A percentile compares a stretch with the other conserved stretches of the same genome.
phyloP scores from a whole-genome alignment of 2,113 vertebrate species.

The Sialia sialis region DNA sequence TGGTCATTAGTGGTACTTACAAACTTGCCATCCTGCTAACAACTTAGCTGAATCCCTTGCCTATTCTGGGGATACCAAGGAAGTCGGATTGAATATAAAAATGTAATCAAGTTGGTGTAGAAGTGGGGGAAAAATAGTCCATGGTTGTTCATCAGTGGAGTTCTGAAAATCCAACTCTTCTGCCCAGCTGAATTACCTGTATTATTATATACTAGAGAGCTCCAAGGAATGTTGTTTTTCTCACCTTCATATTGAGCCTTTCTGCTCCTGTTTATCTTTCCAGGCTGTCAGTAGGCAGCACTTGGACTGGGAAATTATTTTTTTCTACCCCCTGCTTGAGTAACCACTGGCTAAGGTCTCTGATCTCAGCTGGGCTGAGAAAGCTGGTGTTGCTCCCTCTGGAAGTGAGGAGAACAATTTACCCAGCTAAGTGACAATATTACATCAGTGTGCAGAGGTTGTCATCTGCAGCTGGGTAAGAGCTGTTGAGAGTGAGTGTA shows the following conservation, averaged over 20 bases:
- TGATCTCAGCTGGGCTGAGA: background rate
- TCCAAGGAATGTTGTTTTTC: background rate
- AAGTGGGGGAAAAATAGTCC: background rate
- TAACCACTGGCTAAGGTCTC: background rate
- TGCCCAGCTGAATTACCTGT: background rate
- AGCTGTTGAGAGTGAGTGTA: background rate
- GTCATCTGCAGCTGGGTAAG: conserved; percentile 10
- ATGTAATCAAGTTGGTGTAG: background rate
- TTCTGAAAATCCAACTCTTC: background rate
- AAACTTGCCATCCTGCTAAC: background rate
- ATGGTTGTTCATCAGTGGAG: background rate
- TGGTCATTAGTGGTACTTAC: conserved; percentile 21
- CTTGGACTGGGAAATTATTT: background rate
- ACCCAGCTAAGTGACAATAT: background rate
- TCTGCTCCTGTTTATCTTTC: background rate
- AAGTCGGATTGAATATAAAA: background rate
- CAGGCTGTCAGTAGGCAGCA: background rate
- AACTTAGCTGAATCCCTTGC: background rate
- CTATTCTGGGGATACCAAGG: background rate
- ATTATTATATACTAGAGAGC: background rate
- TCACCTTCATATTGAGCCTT: background rate
- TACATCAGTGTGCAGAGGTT: background rate
- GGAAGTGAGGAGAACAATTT: background rate
- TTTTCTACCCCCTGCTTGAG: background rate
- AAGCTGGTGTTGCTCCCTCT: background rate